Base-by-base conservation (phyloP, 2,888 invertebrate genomes). In the Zaprionus bogoriensis region DNA sequence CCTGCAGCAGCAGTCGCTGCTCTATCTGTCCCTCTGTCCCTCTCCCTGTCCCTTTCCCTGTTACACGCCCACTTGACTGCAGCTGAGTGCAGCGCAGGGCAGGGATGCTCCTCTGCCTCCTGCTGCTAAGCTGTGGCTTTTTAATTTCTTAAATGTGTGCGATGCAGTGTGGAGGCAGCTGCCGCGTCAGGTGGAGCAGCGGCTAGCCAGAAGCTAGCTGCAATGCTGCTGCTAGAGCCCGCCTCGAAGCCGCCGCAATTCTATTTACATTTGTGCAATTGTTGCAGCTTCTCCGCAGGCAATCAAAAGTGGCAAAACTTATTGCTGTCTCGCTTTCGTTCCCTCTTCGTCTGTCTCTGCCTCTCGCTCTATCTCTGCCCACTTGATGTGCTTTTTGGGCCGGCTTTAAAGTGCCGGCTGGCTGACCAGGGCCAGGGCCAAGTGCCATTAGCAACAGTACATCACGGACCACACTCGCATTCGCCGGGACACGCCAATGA, bases 141-240 rank as follows among this genome's bases (percentile, higher is more conserved):
- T 87, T 82, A 85, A 82, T 82, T 82, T 87, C 71, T 75, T 78
- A 78, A 87, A n/a, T n/a, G 82, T 72, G 71, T 82, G 72, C 73
- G 45, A 79, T 67, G 59, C n/a, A n/a, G n/a, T n/a, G n/a, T n/a
- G n/a, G n/a, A n/a, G n/a, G n/a, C n/a, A n/a, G n/a, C 28, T 47
- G n/a, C 2, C n/a, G 1, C 10, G 10, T 27, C 27, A 27, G 27
- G 27, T 27, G n/a, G n/a, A 27, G 27, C 27, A 1, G 1, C 27
- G 1, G 27, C 27, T 27, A 10, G 27, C 27, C 27, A 27, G 10
- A 9, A 27, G 27, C 10, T 10, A 32, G 27, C 5, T 27, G 27
- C 10, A 9, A 10, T 10, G 1, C 27, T 5, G 9, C 27, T 27
- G 6, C 27, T 27, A 28, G 44, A 57, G 54, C 20, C 45, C 10